These are phyloP conservation scores for Hypocryptadius cinnamomeus DNA, from an alignment of 2,113 vertebrate genomes.

Conservation along the genomic window DNA sequence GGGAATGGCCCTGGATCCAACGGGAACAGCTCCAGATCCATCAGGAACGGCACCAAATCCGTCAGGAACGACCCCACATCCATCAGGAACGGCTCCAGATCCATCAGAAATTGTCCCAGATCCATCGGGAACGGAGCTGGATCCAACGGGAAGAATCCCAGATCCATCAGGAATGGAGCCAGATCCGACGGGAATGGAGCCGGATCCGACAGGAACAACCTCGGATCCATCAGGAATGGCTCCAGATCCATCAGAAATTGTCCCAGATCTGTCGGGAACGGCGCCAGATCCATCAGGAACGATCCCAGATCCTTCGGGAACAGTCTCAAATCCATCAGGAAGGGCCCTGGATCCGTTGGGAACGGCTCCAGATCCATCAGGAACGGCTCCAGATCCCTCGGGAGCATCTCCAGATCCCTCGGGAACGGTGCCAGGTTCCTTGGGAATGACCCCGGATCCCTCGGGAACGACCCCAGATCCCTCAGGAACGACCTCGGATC, in stretches of 20 bases:
- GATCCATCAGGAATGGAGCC: background rate
- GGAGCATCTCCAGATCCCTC: accelerated
- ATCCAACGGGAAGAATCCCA: accelerated
- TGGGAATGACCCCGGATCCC: too few species aligned
- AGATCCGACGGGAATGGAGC: too few species aligned
- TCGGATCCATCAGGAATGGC: background rate
- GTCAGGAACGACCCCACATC: accelerated
- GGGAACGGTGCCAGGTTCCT: accelerated
- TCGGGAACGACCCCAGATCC: accelerated
- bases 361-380: accelerated
- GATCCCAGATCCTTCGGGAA: accelerated
- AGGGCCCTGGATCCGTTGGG: too few species aligned
- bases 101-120: accelerated
- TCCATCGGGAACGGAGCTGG: accelerated
- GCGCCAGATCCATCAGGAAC: too few species aligned
- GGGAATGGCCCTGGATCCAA: accelerated
- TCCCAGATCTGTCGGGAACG: too few species aligned
- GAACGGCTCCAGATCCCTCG: accelerated
- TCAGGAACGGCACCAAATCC: accelerated
- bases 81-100: accelerated
- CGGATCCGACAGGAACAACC: accelerated
- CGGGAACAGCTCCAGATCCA: accelerated
- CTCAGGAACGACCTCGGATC: accelerated
- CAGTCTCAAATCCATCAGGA: background rate
- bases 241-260: too few species aligned